Conservation (phyloP, 2,113 vertebrate genomes). For the Dicaeum eximium region DNA sequence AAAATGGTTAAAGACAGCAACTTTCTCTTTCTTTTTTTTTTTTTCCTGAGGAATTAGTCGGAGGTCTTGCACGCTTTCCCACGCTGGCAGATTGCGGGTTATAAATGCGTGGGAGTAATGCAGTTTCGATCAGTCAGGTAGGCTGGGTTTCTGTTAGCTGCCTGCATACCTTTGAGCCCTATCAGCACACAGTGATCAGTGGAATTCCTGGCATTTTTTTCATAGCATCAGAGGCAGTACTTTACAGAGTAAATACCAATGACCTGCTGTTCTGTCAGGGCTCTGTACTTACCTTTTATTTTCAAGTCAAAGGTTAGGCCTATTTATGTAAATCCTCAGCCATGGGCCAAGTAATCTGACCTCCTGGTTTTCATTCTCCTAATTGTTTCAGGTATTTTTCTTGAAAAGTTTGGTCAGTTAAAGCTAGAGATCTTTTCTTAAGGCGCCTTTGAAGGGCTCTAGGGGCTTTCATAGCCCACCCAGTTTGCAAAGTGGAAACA, state of each 20-base stretch:
- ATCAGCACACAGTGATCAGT: constrained; percentile 73
- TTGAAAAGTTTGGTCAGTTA: constrained; percentile 71
- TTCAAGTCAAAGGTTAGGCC: constrained; percentile 74
- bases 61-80: constrained; percentile 58
- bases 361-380: constrained; percentile 73
- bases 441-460: constrained; percentile 71
- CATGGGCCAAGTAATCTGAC: constrained; percentile 73
- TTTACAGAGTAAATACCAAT: constrained; percentile 70
- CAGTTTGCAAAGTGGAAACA: constrained; percentile 74
- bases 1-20: neutral
- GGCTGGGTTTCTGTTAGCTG: constrained; percentile 70
- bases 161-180: constrained; percentile 64
- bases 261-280: constrained; percentile 72
- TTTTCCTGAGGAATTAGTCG: constrained; percentile 27
- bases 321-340: constrained; percentile 79
- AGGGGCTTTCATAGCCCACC: constrained; percentile 72
- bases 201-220: constrained; percentile 77
- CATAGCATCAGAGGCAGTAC: constrained; percentile 71
- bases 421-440: constrained; percentile 62
- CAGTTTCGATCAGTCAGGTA: constrained; percentile 72
- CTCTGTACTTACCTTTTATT: constrained; percentile 76
- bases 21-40: neutral
- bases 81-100: constrained; percentile 56
- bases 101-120: constrained; percentile 66
- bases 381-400: constrained; percentile 77